Conservation (phyloP, 1,140 invertebrate species). For the Ceratitis capitata region DNA sequence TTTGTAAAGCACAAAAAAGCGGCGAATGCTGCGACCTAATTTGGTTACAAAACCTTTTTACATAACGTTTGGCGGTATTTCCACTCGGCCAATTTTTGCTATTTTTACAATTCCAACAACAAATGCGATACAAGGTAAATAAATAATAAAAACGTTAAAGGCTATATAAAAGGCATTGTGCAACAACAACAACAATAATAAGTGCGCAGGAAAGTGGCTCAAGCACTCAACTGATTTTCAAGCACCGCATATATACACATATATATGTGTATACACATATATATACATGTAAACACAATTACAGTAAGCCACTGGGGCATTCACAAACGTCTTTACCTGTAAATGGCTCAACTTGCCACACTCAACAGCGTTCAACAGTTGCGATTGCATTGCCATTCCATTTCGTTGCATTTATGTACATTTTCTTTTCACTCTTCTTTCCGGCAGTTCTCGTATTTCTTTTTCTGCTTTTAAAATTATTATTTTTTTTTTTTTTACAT, state of each 20-base stretch:
- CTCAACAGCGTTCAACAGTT: slow-evolving; percentile 14
- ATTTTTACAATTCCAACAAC: background rate
- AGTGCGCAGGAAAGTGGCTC: background rate
- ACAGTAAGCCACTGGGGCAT: background rate
- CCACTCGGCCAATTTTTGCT: background rate
- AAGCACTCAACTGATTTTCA: background rate
- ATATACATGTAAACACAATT: background rate
- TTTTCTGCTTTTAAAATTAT: background rate
- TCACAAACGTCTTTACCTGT: background rate
- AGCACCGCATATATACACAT: background rate
- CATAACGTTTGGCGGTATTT: background rate
- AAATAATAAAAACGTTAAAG: background rate
- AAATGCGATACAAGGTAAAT: background rate
- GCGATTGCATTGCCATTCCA: background rate
- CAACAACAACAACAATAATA: background rate
- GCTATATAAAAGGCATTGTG: background rate
- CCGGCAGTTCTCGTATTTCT: background rate
- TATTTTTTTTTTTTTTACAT: background rate
- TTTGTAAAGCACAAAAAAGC: background rate
- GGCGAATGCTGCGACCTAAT: background rate
- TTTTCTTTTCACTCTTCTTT: background rate
- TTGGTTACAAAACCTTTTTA: background rate
- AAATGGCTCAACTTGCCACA: background rate
- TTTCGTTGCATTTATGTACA: background rate
- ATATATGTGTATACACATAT: background rate